Evolutionary conservation across 30 jellyfish, hydroid and myxozoan genomes (phyloP), one percentile per base, ranked within the genome.

Genomic region (Nemopilema nomurai): DNA sequence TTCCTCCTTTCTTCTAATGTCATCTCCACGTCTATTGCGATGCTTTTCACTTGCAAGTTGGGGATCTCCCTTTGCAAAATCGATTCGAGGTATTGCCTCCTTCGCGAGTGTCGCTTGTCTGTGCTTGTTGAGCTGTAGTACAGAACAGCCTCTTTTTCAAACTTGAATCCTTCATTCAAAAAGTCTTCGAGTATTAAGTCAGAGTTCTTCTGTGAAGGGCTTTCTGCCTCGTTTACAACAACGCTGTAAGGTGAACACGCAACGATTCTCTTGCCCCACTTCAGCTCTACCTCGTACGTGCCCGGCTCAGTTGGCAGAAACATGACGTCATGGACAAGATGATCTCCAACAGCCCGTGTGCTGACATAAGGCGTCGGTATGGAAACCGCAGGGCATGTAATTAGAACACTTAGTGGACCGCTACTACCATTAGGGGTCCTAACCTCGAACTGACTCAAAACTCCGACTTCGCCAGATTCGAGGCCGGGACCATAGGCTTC

Each of bases 301-400:
- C 98, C 98, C 9, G 98, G 97, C 67, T 93, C 98, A 8, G 98
- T 93, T 19, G 98, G 98, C 29, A 89, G 53, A 77, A 82, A 93
- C 91, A 89, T 69, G 26, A 93, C 98, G 68, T 89, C 94, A 65
- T 93, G 98, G 30, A 88, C 66, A 24, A 88, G 85, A 22, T 87
- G 87, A 1, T 62, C 89, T 0, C 92, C 97, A n/a, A 70, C 90
- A 26, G 79, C 23, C 22, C 82, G 70, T 6, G 98, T 88, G 32
- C 63, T 79, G 22, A 93, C 98, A 70, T 74, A 52, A 4, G 98
- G 98, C 1, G 93, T 96, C 8, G 98, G 98, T 62, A 93, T 87
- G 25, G 98, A 93, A 95, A 93, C 92, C 18, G 98, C 98, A 18
- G 98, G 98, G 79, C 98, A 93, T 49, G 98, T 93, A 28, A 93